Base-by-base conservation (phyloP, 2,888 invertebrate genomes). In the Biston betularia region DNA sequence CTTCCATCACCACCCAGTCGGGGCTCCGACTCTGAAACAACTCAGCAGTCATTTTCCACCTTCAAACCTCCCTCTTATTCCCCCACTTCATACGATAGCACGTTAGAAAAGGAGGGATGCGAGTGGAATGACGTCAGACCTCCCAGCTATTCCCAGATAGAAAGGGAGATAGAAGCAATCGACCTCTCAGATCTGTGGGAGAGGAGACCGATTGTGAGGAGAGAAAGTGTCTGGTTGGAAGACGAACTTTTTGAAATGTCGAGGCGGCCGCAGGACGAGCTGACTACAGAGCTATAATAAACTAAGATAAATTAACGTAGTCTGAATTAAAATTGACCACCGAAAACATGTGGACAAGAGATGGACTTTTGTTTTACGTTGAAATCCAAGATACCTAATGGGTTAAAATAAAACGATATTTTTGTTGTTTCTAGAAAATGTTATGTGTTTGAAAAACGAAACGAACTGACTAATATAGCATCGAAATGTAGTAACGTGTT, bases 261-360 rank as follows among this genome's bases (percentile, higher is more conserved):
- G 65, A 97, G 97, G 87, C 94, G 97, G 80, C 97, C 97, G 56
- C 97, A 97, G 90, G 97, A 97, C 89, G 97, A 97, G 92, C 96
- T 97, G 78, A 97, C 97, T 80, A 97, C 97, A 80, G 97, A 97
- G 94, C 95, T 97, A 88, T 97, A 50, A 68, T 59, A 67, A 58
- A 35, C 55, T 63, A 68, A 24, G 0, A 46, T 57, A 66, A 42
- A 8, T 56, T 61, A 64, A 54, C 49, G 57, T 7, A 54, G 44
- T 8, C 59, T 14, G 38, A 50, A 49, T 24, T 46, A 24, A 33
- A 46, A 15, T 54, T 42, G 33, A 54, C 42, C 54, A 54, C 42
- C 38, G 40, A 53, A 15, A 42, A 54, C 8, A 24, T 24, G 42
- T 33, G 44, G 54, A 54, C 24, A 10, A 40, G 6, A 38, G 10